A percentile compares a stretch with the other conserved stretches of the same genome.
These are phyloP conservation scores for Chionomys nivalis DNA, from an alignment of 2,113 vertebrate species.

Conservation along the genomic window DNA sequence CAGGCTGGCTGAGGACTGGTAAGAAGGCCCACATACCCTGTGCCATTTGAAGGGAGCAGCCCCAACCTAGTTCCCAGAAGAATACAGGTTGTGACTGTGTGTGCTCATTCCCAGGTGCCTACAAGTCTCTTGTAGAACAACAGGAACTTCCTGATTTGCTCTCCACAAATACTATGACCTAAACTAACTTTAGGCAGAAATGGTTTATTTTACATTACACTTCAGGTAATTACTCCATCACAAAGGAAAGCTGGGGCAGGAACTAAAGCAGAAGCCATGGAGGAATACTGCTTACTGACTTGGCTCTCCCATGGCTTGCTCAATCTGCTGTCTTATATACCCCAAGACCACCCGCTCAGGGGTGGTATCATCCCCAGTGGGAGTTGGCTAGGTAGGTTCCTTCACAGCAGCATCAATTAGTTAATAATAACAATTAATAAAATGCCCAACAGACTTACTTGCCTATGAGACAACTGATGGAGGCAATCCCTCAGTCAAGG, in stretches of 20 bases:
- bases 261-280: not conserved
- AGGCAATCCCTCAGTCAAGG: not conserved
- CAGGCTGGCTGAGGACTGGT: not conserved
- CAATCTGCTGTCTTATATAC: not conserved
- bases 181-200: not conserved
- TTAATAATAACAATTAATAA: not conserved
- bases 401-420: no score
- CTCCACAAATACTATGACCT: not conserved
- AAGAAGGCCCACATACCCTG: not conserved
- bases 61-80: not conserved
- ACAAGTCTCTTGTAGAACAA: not conserved
- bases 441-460: not conserved
- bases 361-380: not conserved
- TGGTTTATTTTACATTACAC: not conserved
- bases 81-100: not conserved
- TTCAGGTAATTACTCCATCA: not conserved
- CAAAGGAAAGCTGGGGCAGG: not conserved
- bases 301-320: not conserved
- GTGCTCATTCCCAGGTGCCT: accelerated
- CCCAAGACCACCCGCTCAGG: not conserved
- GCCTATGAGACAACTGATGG: not conserved
- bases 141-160: not conserved
- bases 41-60: not conserved
- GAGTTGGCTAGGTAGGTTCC: not conserved
- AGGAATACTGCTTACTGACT: not conserved